Conservation (phyloP, 1,140 invertebrate genomes). For the Ceratosolen fusciceps region DNA sequence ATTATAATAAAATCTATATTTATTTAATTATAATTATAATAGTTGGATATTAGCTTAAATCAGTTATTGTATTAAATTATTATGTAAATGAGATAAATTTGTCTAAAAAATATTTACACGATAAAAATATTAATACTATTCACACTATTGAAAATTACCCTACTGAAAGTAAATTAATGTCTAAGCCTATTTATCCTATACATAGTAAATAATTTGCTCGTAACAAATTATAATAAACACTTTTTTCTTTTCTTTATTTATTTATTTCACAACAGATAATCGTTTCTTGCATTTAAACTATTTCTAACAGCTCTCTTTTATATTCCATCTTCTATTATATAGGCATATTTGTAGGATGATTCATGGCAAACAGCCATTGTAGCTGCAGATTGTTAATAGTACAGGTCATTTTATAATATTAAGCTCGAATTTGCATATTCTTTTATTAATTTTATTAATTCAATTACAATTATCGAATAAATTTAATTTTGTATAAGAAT, state of each 20-base stretch:
- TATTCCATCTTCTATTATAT: neutral
- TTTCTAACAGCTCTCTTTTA: neutral
- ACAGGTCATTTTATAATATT: neutral
- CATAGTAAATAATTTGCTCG: neutral
- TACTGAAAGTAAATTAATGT: too few species aligned
- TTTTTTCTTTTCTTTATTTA: slow-evolving; percentile 8
- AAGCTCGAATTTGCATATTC: neutral
- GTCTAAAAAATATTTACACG: too few species aligned
- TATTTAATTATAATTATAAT: too few species aligned
- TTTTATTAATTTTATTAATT: neutral
- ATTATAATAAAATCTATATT: too few species aligned
- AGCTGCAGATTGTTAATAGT: slow-evolving; percentile 5
- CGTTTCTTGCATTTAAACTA: neutral
- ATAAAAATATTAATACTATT: too few species aligned
- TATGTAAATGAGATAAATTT: too few species aligned
- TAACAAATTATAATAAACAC: slow-evolving; percentile 19
- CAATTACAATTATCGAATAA: too few species aligned
- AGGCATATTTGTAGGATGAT: slow-evolving; percentile 29
- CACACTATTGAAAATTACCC: too few species aligned
- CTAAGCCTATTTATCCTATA: too few species aligned
- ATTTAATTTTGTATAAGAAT: too few species aligned
- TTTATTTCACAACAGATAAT: slow-evolving; percentile 13
- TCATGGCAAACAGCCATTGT: slow-evolving; percentile 29
- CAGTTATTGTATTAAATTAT: too few species aligned
- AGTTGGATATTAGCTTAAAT: too few species aligned